These are phyloP conservation scores for Tringa solitaria DNA, from an alignment of 2,113 vertebrate species.

Conservation along the genomic window DNA sequence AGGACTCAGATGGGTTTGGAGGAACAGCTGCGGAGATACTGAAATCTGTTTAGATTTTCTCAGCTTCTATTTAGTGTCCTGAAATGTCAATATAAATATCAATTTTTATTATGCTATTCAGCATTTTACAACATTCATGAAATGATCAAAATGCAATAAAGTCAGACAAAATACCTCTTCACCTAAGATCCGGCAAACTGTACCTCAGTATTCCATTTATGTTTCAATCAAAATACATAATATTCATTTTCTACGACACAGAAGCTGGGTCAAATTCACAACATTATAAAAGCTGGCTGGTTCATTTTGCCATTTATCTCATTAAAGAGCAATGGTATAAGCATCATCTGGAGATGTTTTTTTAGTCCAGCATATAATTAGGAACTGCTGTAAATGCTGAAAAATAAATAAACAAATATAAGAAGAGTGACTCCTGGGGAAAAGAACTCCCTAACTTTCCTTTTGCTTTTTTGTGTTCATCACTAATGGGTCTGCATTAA, in stretches of 20 bases:
- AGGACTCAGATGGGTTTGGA: slow-evolving; percentile 30
- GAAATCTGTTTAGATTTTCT: slow-evolving; percentile 69
- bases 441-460: neutral
- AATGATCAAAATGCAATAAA: slow-evolving; percentile 67
- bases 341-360: slow-evolving; percentile 30
- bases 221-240: slow-evolving; percentile 40
- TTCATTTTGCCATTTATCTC: slow-evolving; percentile 50
- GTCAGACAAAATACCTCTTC: slow-evolving; percentile 61
- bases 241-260: slow-evolving; percentile 25
- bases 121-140: slow-evolving; percentile 54
- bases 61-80: slow-evolving; percentile 68
- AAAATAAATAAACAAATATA: slow-evolving; percentile 31
- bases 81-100: slow-evolving; percentile 76
- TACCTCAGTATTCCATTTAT: slow-evolving; percentile 22
- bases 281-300: neutral
- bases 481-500: slow-evolving; percentile 11
- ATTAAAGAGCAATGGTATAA: slow-evolving; percentile 47
- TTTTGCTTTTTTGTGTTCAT: neutral
- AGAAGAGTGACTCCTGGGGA: neutral
- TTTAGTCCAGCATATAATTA: slow-evolving; percentile 56
- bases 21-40: slow-evolving; percentile 44
- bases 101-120: slow-evolving; percentile 74
- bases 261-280: slow-evolving; percentile 48
- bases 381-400: slow-evolving; percentile 34
- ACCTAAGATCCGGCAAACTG: slow-evolving; percentile 21